phyloP scores from a whole-genome alignment of 2,888 invertebrate genomes.

The Ganaspis brasiliensis region DNA sequence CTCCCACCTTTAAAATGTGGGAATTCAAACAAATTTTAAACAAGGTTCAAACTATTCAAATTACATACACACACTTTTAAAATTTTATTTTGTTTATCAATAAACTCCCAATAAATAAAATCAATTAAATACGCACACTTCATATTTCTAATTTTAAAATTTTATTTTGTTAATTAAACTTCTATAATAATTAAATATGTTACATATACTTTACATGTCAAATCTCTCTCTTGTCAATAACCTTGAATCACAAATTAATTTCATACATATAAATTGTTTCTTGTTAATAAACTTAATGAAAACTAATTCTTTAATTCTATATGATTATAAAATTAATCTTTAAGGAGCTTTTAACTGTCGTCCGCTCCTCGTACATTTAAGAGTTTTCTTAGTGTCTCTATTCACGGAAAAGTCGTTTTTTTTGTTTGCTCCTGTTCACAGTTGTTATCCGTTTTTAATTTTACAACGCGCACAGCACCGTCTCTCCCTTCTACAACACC shows the following conservation, averaged over 20 bases:
- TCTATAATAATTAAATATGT: too few relatives aligned
- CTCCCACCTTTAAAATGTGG: too few relatives aligned
- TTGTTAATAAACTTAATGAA: too few relatives aligned
- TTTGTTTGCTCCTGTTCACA: background rate
- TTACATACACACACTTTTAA: background rate
- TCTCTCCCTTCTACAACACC: background rate
- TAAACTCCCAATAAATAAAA: background rate
- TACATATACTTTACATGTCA: too few relatives aligned
- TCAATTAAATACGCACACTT: background rate
- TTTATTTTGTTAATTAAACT: too few relatives aligned
- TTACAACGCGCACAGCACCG: conserved; percentile 16
- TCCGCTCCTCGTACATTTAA: conserved; percentile 4
- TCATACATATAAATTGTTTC: too few relatives aligned
- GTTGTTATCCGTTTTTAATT: conserved; percentile 12
- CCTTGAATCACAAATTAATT: too few relatives aligned
- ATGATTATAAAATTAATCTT: background rate
- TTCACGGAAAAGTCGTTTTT: background rate
- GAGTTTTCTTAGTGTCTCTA: background rate
- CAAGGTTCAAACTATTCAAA: background rate
- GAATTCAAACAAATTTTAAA: background rate
- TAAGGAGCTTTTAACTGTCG: conserved; percentile 1
- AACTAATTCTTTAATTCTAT: too few relatives aligned
- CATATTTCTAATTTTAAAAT: too few relatives aligned
- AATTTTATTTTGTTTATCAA: background rate
- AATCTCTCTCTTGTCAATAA: too few relatives aligned